Evolutionary conservation across 1,140 invertebrate species (phyloP).

Genomic region (Rhagoletis pomonella): DNA sequence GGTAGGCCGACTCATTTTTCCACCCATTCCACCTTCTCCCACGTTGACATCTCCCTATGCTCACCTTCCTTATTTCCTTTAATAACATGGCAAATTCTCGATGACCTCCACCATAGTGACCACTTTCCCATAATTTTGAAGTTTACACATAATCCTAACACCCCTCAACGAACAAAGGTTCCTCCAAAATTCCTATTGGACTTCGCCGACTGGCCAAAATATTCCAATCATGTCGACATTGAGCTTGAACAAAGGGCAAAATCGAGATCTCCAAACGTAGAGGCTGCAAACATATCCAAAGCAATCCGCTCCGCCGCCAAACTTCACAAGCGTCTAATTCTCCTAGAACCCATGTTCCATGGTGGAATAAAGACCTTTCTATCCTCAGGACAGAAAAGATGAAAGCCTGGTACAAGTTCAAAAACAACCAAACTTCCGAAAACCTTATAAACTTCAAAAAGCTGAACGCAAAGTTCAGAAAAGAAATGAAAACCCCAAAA

Average conservation of each 20-base stretch:
- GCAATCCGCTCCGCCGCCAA: not conserved
- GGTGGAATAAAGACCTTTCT: too few relatives aligned
- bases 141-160: not conserved
- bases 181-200: not conserved
- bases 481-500: too few relatives aligned
- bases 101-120: constrained; percentile 22
- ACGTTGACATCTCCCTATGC: not conserved
- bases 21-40: not conserved
- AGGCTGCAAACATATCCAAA: not conserved
- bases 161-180: not conserved
- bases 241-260: not conserved
- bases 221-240: not conserved
- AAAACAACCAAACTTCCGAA: too few relatives aligned
- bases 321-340: too few relatives aligned
- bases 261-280: not conserved
- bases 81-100: constrained; percentile 4
- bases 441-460: constrained; percentile 32
- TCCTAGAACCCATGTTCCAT: too few relatives aligned
- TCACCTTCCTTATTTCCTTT: not conserved
- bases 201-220: not conserved
- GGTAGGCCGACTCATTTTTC: constrained; percentile 30
- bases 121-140: not conserved
- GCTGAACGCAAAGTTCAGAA: too few relatives aligned
- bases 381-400: too few relatives aligned
- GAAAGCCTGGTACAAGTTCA: too few relatives aligned